These are phyloP conservation scores for Eilema sororculum DNA, from an alignment of 2,888 invertebrate genomes.

Conservation along the genomic window DNA sequence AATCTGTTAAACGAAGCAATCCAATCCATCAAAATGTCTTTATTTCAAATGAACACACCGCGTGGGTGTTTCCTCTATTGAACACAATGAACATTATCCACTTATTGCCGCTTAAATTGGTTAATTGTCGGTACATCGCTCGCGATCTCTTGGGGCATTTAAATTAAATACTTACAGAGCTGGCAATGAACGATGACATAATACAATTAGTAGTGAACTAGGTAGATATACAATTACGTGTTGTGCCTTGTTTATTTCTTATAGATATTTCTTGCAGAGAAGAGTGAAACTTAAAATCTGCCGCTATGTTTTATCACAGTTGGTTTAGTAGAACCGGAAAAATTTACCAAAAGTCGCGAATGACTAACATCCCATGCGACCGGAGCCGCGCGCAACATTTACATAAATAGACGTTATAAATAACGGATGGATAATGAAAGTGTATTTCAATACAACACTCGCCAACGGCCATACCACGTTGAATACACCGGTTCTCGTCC, in stretches of 20 bases:
- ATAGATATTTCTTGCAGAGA: too few species aligned
- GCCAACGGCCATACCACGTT: slow-evolving; percentile 35
- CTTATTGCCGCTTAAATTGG: slow-evolving; percentile 67
- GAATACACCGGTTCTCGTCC: slow-evolving; percentile 74
- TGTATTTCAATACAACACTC: too few species aligned
- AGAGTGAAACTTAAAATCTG: too few species aligned
- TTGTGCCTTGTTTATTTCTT: not conserved
- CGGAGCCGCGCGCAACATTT: too few species aligned
- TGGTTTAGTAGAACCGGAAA: too few species aligned
- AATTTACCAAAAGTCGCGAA: too few species aligned
- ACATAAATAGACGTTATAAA: too few species aligned
- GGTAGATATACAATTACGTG: not conserved
- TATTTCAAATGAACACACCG: slow-evolving; percentile 33
- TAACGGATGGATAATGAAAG: too few species aligned
- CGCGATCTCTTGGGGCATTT: slow-evolving; percentile 42
- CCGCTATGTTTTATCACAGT: too few species aligned
- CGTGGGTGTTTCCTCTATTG: slow-evolving; percentile 71
- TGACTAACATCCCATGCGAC: too few species aligned
- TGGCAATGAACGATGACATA: slow-evolving; percentile 38
- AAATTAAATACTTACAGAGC: slow-evolving; percentile 27
- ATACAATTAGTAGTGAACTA: slow-evolving; percentile 7
- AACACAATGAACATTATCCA: slow-evolving; percentile 62
- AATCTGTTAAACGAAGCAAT: not conserved
- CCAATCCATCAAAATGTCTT: slow-evolving; percentile 22
- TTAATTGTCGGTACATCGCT: slow-evolving; percentile 70